Conservation (phyloP, 2,113 vertebrate species). For the Nerophis lumbriciformis region DNA sequence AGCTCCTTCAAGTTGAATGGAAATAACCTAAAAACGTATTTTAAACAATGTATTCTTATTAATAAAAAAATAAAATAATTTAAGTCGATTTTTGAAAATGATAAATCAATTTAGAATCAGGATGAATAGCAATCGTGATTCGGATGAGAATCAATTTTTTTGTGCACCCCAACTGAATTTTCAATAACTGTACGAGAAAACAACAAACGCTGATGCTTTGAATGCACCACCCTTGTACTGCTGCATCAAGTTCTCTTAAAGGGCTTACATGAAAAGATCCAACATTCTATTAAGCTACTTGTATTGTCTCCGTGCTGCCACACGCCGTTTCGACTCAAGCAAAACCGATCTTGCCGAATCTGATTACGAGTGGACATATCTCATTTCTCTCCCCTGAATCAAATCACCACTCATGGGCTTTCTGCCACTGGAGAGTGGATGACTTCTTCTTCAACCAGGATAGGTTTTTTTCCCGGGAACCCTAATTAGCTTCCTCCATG, state of each 20-base stretch:
- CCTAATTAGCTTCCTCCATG: conserved; percentile 17
- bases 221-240: neutral
- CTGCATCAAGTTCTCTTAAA: no score
- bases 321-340: neutral
- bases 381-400: neutral
- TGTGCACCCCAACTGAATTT: no score
- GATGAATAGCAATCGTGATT: no score
- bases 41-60: no score
- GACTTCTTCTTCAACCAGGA: neutral
- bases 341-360: conserved; percentile 6
- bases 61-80: no score
- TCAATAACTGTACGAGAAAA: no score
- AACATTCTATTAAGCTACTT: neutral
- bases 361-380: conserved; percentile 9
- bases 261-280: neutral
- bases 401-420: neutral
- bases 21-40: no score
- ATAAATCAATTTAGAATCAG: no score
- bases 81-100: no score
- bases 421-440: conserved; percentile 8
- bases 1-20: no score
- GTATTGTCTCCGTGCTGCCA: neutral
- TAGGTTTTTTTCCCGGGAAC: neutral
- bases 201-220: no score
- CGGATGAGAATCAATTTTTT: no score